These are phyloP conservation scores for Sycophila sp. DNA, from an alignment of 1,140 invertebrate species.

Conservation along the genomic window DNA sequence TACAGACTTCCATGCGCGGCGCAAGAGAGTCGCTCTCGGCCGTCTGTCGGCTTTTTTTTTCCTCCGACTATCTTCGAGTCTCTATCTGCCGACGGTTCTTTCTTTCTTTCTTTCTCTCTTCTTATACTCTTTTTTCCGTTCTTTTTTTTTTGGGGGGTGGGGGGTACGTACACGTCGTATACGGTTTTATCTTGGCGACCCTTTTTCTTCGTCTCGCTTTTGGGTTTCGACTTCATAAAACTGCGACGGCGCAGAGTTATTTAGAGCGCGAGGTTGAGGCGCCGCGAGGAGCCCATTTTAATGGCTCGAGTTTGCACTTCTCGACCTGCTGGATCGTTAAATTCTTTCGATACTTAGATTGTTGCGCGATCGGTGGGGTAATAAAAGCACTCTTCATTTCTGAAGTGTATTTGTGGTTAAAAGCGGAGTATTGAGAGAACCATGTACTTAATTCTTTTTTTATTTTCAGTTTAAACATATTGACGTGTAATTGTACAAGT, in stretches of 20 bases:
- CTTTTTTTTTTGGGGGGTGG: too few relatives aligned
- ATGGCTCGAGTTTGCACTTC: not conserved
- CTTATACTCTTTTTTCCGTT: too few relatives aligned
- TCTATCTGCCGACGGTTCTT: constrained; percentile 21
- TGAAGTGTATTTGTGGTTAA: too few relatives aligned
- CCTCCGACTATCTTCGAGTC: constrained; percentile 20
- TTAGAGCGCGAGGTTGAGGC: not conserved
- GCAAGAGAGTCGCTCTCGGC: not conserved
- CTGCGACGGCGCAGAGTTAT: constrained; percentile 3
- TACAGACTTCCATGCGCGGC: too few relatives aligned
- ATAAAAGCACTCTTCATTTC: too few relatives aligned
- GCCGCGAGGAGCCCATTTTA: not conserved
- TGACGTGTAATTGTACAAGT: too few relatives aligned
- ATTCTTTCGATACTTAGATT: constrained; percentile 17
- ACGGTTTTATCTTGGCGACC: constrained; percentile 28
- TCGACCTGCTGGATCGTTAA: constrained; percentile 11
- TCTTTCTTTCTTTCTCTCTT: constrained; percentile 33
- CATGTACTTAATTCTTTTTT: too few relatives aligned
- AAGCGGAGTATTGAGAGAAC: too few relatives aligned
- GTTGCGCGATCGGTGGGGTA: too few relatives aligned
- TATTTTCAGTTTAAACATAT: too few relatives aligned
- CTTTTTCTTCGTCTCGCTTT: constrained; percentile 18
- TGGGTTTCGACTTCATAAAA: not conserved
- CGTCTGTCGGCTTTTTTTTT: constrained; percentile 40
- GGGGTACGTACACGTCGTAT: not conserved